Percentiles rank a stretch among this genome's conserved stretches.
These are phyloP conservation scores for Sussaba pulchella DNA, from an alignment of 2,888 invertebrate species.

Conservation along the genomic window DNA sequence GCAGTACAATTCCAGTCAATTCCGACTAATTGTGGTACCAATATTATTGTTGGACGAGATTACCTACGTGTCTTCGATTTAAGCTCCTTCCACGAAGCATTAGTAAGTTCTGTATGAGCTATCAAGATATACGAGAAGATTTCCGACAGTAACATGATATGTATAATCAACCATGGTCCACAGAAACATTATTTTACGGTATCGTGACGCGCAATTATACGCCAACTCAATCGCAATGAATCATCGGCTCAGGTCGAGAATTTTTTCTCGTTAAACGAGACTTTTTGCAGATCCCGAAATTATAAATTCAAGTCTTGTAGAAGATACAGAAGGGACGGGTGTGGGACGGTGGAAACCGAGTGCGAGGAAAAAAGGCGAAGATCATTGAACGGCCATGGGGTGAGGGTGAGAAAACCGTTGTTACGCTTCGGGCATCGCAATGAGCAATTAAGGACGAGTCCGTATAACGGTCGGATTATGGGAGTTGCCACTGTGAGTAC, in stretches of 20 bases:
- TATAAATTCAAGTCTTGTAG: neutral
- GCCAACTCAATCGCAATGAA: too few relatives aligned
- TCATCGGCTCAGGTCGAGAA: neutral
- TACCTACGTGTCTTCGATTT: too few relatives aligned
- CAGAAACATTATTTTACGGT: neutral
- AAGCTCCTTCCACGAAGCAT: too few relatives aligned
- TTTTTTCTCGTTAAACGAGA: neutral
- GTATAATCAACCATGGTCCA: neutral
- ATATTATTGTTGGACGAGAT: too few relatives aligned
- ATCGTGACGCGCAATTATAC: neutral
- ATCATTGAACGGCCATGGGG: neutral
- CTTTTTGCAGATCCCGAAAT: neutral
- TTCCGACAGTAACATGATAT: too few relatives aligned
- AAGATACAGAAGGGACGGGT: neutral
- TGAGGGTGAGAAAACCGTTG: neutral
- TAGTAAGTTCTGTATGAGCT: too few relatives aligned
- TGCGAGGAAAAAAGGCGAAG: neutral
- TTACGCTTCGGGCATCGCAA: conserved; percentile 44
- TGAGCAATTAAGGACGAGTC: conserved; percentile 64
- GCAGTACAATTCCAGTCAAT: too few relatives aligned
- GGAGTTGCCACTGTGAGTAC: conserved; percentile 44
- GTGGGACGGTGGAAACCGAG: neutral
- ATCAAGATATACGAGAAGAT: too few relatives aligned
- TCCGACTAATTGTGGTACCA: too few relatives aligned
- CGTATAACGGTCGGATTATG: conserved; percentile 48